These are phyloP conservation scores for Andrena flavipes DNA, from an alignment of 2,888 invertebrate genomes.

Conservation along the genomic window DNA sequence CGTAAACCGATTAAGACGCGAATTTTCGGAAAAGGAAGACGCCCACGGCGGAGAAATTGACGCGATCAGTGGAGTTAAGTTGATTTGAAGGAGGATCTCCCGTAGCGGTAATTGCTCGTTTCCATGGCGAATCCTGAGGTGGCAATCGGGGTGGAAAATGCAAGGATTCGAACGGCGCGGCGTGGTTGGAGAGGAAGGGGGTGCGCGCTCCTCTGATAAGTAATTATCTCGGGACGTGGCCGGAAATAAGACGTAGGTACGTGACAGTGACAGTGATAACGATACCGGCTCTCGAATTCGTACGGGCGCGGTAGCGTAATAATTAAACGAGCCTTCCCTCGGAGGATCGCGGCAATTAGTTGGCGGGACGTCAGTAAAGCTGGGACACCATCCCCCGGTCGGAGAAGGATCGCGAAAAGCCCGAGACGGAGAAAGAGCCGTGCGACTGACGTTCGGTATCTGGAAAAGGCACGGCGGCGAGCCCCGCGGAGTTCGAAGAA, in stretches of 20 bases:
- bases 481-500: constrained; percentile 16
- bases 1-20: not conserved
- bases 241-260: constrained; percentile 42
- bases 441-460: constrained; percentile 3
- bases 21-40: constrained; percentile 1
- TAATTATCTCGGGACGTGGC: constrained; percentile 47
- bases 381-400: not conserved
- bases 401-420: not conserved
- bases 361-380: not conserved
- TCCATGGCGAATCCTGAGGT: constrained; percentile 3
- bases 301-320: constrained; percentile 9
- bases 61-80: constrained; percentile 38
- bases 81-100: constrained; percentile 25
- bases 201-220: not conserved
- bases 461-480: constrained; percentile 11
- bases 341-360: not conserved
- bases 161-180: constrained; percentile 1
- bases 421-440: not conserved
- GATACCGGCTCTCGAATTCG: constrained; percentile 10
- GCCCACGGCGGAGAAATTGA: not conserved
- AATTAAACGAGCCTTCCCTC: constrained; percentile 24
- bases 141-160: constrained; percentile 18
- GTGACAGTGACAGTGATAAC: constrained; percentile 34
- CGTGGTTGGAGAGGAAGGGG: not conserved
- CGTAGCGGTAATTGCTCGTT: constrained; percentile 32